A percentile compares a stretch with the other conserved stretches of the same genome.
These are phyloP conservation scores for Circaetus gallicus DNA, from an alignment of 2,113 vertebrate genomes.

Conservation along the genomic window DNA sequence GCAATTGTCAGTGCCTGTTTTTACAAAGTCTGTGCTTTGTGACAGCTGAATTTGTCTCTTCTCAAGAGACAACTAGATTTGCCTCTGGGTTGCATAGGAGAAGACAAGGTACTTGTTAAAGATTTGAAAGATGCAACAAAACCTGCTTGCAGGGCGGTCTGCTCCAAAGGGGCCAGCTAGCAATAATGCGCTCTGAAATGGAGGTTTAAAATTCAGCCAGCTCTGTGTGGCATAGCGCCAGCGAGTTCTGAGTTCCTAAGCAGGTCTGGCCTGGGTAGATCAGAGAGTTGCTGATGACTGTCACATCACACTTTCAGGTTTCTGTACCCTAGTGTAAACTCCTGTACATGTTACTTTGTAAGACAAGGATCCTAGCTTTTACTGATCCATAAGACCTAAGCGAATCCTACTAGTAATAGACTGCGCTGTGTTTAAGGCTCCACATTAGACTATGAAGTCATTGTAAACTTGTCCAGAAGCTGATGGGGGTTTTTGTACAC, in stretches of 20 bases:
- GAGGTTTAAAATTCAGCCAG: neutral
- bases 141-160: neutral
- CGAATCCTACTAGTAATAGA: neutral
- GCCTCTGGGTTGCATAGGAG: neutral
- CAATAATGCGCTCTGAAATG: neutral
- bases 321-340: neutral
- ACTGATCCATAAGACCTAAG: neutral
- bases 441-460: neutral
- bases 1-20: neutral
- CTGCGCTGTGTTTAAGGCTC: neutral
- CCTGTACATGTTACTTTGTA: neutral
- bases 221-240: fast-evolving
- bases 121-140: neutral
- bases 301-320: neutral
- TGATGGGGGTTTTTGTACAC: neutral
- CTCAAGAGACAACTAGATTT: neutral
- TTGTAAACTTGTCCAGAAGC: neutral
- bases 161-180: neutral
- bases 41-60: neutral
- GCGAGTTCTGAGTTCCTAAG: neutral
- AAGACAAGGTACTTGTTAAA: neutral
- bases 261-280: neutral
- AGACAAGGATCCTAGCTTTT: neutral
- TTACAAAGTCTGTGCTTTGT: neutral
- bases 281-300: neutral